A percentile compares a stretch with the other conserved stretches of the same genome.
phyloP scores from a whole-genome alignment of 2,113 vertebrate genomes.

The Phasianus colchicus region DNA sequence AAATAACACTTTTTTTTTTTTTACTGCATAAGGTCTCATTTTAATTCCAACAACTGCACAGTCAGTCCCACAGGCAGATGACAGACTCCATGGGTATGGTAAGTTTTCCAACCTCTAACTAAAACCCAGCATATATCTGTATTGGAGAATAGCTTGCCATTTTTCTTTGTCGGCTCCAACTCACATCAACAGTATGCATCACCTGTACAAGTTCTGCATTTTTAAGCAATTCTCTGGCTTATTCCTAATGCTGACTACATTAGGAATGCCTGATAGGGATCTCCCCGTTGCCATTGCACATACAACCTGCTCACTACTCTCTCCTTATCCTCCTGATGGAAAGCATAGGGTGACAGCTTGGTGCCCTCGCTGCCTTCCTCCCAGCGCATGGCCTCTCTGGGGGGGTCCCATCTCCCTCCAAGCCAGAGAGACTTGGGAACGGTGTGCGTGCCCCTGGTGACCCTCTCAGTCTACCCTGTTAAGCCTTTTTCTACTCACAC shows the following conservation, averaged over 20 bases:
- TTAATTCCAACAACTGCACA: neutral
- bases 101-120: slow-evolving; percentile 10
- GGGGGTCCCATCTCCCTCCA: neutral
- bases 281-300: neutral
- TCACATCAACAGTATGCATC: slow-evolving; percentile 10
- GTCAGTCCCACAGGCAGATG: neutral
- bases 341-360: neutral
- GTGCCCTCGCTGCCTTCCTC: neutral
- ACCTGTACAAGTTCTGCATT: neutral
- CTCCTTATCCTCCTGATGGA: neutral
- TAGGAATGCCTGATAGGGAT: neutral
- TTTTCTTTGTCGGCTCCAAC: slow-evolving; percentile 15
- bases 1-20: neutral
- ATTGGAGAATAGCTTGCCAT: neutral
- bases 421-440: too few species aligned
- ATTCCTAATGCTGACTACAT: neutral
- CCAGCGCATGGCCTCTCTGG: neutral
- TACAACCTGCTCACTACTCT: neutral
- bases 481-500: neutral
- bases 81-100: slow-evolving; percentile 1
- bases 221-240: neutral
- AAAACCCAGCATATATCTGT: neutral
- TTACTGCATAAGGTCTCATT: neutral
- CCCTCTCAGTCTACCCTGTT: too few species aligned
- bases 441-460: neutral